phyloP scores from a whole-genome alignment of 2,113 vertebrate species.

The Paramisgurnus dabryanus region DNA sequence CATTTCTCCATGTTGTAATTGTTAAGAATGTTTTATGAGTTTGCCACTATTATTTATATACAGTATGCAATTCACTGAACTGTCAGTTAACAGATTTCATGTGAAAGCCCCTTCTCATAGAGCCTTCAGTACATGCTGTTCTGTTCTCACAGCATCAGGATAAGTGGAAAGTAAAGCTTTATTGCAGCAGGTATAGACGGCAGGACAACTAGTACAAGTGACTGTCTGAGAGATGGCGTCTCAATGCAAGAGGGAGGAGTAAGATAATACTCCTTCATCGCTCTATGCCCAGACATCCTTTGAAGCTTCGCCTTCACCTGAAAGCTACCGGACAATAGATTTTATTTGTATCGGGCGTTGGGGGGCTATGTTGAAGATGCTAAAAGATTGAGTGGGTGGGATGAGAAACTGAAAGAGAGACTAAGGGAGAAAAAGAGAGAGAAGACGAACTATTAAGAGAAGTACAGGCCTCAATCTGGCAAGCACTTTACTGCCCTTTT shows the following conservation, averaged over 20 bases:
- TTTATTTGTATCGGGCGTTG: not conserved
- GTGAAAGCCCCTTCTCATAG: not conserved
- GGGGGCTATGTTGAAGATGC: conserved; percentile 42
- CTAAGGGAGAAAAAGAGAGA: conserved; percentile 34
- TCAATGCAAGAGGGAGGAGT: conserved; percentile 27
- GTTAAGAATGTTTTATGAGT: not conserved
- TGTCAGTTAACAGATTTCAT: conserved; percentile 1
- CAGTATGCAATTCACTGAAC: not conserved
- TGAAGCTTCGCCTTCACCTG: conserved; percentile 45
- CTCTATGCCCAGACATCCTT: conserved; percentile 11
- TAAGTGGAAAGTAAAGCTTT: conserved; percentile 1
- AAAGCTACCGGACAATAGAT: conserved; percentile 47
- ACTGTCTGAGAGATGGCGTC: not conserved
- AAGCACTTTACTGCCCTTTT: conserved; percentile 8
- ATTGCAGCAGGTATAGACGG: conserved; percentile 2
- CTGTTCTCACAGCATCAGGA: conserved; percentile 12
- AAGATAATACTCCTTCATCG: not conserved
- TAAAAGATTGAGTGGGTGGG: conserved; percentile 43
- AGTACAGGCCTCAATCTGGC: conserved; percentile 1
- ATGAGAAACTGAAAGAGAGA: conserved; percentile 34
- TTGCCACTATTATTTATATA: not conserved
- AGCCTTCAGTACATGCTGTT: conserved; percentile 14
- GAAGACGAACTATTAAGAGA: not conserved
- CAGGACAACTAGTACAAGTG: not conserved
- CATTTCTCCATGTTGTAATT: too few species aligned